Conservation (phyloP, 2,797 vertebrate genomes). For the Coregonus sp. region DNA sequence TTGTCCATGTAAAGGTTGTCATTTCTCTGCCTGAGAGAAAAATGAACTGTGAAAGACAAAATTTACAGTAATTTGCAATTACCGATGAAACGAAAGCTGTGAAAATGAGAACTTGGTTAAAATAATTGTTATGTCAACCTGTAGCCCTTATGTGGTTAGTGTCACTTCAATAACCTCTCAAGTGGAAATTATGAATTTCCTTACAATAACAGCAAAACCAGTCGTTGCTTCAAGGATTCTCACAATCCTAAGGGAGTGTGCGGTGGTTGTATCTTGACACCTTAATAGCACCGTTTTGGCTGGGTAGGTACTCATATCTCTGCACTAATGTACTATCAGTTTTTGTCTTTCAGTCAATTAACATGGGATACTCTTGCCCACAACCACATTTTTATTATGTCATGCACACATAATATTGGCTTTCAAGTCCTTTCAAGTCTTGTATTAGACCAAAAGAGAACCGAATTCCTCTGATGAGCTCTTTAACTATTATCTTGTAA, state of each 20-base stretch:
- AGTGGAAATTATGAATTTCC: neutral
- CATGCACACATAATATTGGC: neutral
- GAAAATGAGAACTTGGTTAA: slow-evolving; percentile 5
- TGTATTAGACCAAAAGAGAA: neutral
- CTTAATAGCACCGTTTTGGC: neutral
- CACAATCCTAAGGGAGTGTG: neutral
- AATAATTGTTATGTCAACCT: slow-evolving; percentile 13
- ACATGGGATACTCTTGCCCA: neutral
- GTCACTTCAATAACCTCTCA: slow-evolving; percentile 3
- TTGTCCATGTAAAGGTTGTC: neutral
- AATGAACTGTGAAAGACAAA: neutral
- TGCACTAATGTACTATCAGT: neutral
- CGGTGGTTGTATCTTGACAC: neutral
- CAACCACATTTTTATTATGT: neutral
- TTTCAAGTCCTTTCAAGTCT: slow-evolving; percentile 29
- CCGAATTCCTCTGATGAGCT: neutral
- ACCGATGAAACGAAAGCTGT: neutral
- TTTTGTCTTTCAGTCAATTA: neutral
- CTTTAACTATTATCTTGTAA: slow-evolving; percentile 4
- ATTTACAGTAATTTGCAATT: neutral
- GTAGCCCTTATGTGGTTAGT: slow-evolving; percentile 1
- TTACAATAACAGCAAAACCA: neutral
- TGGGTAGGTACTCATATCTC: neutral
- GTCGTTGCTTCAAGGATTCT: neutral
- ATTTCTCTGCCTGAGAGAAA: neutral